Evolutionary conservation across 2,113 vertebrate genomes (phyloP), one percentile per base, ranked within the genome.

Genomic region (Apaloderma vittatum): DNA sequence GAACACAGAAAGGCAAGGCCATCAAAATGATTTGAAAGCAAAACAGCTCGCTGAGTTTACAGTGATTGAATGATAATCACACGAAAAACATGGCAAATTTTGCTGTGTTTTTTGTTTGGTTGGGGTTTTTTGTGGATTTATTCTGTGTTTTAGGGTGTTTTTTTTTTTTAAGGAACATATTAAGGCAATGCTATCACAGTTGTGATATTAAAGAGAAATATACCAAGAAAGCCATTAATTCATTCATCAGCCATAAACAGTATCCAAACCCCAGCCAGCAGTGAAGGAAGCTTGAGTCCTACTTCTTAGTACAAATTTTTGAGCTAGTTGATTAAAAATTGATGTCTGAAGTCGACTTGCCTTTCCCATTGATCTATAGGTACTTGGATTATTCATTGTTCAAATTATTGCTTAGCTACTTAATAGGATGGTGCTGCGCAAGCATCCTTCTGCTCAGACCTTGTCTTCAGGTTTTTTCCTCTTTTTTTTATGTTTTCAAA

Each of bases 351-450:
- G 30, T 48, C 37, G 29, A 79, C 46, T 62, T 75, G 23, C 14
- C 4, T 74, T 96, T 89, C 23, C 57, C 11, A 12, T 68, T 26
- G n/a, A 46, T 46, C 5, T 72, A 5, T n/a, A 14, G n/a, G 13
- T 37, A 17, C 22, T 75, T 18, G 2, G 12, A 48, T 92, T 29
- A 52, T 43, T 90, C 43, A 5, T 27, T 57, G 27, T 73, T 76
- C 21, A 9, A n/a, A 70, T 70, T 17, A 32, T 32, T 58, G 54
- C 34, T 15, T 32, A 27, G 61, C 16, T 85, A 48, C 27, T 80
- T 57, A 27, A 26, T 17, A 67, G 23, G n/a, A 8, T 0, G 16
- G 10, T 0, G 1, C 46, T 73, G 62, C 34, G 40, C 21, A 49
- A 52, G 15, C 45, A 48, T 0, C 1, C 17, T 75, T 83, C 45